Base-by-base conservation (phyloP, 37 sponge, comb jelly and placozoan genomes). In the Halichondria panicea region DNA sequence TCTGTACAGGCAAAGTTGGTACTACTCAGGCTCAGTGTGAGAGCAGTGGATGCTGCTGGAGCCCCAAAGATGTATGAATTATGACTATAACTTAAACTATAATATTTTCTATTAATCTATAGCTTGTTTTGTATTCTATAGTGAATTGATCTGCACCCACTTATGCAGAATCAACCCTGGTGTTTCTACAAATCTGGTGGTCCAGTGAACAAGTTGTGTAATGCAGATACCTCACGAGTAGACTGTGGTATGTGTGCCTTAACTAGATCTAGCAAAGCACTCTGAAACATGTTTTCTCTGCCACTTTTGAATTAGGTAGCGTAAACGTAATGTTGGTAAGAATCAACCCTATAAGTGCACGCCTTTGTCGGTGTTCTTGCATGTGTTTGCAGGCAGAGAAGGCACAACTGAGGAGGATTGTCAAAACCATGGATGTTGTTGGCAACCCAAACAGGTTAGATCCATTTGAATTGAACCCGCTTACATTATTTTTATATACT, bases 351-450 rank as follows among this genome's bases (percentile, higher is more conserved):
- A n/a, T n/a, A n/a, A n/a, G n/a, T n/a, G n/a, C n/a, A n/a, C n/a
- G n/a, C n/a, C n/a, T n/a, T n/a, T n/a, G n/a, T n/a, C n/a, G n/a
- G n/a, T n/a, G n/a, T n/a, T n/a, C n/a, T n/a, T n/a, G n/a, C n/a
- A n/a, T n/a, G n/a, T n/a, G n/a, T 71, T 4, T 54, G 15, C 54
- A 71, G 72, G 72, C 8, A 2, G 62, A 9, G 45, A 64, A 6
- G 93, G 88, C 38, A 92, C 70, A 48, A 63, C 38, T 27, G 77
- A 83, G 63, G 4, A 71, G 3, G 61, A 81, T 50, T 91, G 92
- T 46, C 83, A 86, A 40, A 36, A n/a, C 35, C 71, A 74, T 28
- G 88, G 88, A 25, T 92, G 93, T 53, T 92, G 93, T 71, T 92
- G 93, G 93, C 19, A 48, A 12, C 70, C 84, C 7, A 70, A 41